phyloP scores from a whole-genome alignment of 37 sponge, comb jelly and placozoan genomes.

The Aphrocallistes beatrix region DNA sequence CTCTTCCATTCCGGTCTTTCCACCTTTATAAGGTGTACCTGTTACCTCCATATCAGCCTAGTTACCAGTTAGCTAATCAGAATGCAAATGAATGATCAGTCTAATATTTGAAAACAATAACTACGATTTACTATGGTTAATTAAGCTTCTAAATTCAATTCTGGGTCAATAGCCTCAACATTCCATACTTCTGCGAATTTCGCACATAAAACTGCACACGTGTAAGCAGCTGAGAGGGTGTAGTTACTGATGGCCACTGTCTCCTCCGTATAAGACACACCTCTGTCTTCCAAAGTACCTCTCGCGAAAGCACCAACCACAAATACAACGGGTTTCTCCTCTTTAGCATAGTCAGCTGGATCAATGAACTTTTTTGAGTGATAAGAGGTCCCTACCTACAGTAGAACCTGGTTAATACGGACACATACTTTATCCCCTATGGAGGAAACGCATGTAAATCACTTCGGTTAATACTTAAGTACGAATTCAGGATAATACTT shows the following conservation, averaged over 20 bases:
- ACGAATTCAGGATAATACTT: too few relatives aligned
- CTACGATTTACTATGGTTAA: background rate
- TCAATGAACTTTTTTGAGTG: constrained; percentile 70
- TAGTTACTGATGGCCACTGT: constrained; percentile 89
- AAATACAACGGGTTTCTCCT: constrained; percentile 81
- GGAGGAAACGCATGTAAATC: too few relatives aligned
- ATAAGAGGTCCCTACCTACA: constrained; percentile 68
- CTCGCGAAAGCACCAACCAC: constrained; percentile 96
- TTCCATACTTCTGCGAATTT: constrained; percentile 85
- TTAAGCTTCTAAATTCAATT: background rate
- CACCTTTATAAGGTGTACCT: too few relatives aligned
- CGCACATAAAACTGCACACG: constrained; percentile 89
- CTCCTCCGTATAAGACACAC: constrained; percentile 77
- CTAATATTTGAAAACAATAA: background rate
- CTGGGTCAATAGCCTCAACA: constrained; percentile 26
- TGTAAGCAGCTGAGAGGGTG: constrained; percentile 91
- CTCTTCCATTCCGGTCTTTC: too few relatives aligned
- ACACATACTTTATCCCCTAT: too few relatives aligned
- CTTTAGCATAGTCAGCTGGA: constrained; percentile 47
- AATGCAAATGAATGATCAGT: background rate
- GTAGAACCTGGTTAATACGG: background rate
- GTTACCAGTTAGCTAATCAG: background rate
- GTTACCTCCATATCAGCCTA: too few relatives aligned
- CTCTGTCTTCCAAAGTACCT: constrained; percentile 55
- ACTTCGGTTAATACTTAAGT: too few relatives aligned